A percentile compares a stretch with the other conserved stretches of the same genome.
phyloP scores from a whole-genome alignment of 2,113 vertebrate species.

The Acrocephalus arundinaceus region DNA sequence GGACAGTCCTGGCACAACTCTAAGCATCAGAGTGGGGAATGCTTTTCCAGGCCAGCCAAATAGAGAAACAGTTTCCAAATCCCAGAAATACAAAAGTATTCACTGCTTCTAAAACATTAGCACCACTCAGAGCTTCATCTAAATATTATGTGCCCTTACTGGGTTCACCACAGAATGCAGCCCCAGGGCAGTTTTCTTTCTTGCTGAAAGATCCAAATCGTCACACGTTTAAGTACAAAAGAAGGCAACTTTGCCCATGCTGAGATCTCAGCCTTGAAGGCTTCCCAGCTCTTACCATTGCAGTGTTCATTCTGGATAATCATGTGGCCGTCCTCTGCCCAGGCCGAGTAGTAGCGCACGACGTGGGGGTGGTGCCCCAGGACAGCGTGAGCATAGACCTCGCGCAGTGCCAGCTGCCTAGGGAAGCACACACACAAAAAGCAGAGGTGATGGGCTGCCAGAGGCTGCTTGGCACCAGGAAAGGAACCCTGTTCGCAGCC shows the following conservation, averaged over 20 bases:
- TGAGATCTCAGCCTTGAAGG: not conserved
- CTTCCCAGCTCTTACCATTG: slow-evolving; percentile 77
- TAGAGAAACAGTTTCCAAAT: not conserved
- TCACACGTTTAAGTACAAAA: not conserved
- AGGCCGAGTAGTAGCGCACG: slow-evolving; percentile 95
- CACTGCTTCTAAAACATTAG: not conserved
- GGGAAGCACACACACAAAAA: not conserved
- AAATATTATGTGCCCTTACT: not conserved
- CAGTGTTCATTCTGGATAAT: slow-evolving; percentile 97
- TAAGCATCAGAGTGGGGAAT: not conserved
- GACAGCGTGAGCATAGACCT: slow-evolving; percentile 95
- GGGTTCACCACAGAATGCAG: not conserved
- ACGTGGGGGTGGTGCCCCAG: slow-evolving; percentile 95
- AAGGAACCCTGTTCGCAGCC: not conserved
- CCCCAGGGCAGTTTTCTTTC: not conserved
- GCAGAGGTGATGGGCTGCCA: not conserved
- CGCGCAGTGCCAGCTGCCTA: slow-evolving; percentile 87
- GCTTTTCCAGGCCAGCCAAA: not conserved
- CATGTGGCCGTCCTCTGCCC: slow-evolving; percentile 93
- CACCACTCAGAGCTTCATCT: not conserved
- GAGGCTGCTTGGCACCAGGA: not conserved
- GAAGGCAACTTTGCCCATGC: not conserved
- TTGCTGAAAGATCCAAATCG: not conserved
- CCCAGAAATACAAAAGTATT: not conserved
- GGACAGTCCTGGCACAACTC: not conserved